Conservation (phyloP, 2,888 invertebrate genomes). For the Drosophila atripex region DNA sequence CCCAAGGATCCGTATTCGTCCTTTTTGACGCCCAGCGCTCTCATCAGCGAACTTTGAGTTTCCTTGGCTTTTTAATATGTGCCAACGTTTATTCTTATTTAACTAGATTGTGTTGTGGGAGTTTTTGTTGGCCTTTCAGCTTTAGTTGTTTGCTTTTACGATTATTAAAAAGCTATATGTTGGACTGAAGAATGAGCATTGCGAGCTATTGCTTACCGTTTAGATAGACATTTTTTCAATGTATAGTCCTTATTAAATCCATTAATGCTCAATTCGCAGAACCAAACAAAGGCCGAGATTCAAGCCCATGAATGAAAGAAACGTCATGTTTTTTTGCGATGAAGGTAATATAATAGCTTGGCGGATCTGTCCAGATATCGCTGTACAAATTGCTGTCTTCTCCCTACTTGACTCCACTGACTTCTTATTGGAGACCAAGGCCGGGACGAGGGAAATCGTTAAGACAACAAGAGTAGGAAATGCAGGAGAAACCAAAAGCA, state of each 20-base stretch:
- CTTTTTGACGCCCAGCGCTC: slow-evolving; percentile 2
- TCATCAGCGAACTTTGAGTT: slow-evolving; percentile 42
- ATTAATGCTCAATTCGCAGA: background rate
- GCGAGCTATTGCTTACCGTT: background rate
- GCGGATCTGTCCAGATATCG: slow-evolving; percentile 27
- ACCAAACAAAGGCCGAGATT: background rate
- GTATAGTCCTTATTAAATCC: background rate
- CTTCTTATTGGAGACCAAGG: slow-evolving; percentile 15
- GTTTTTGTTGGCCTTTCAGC: slow-evolving; percentile 35
- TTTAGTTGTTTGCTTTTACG: slow-evolving; percentile 66
- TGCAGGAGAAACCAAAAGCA: slow-evolving; percentile 62
- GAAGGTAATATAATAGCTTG: slow-evolving; percentile 36
- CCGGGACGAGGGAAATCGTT: slow-evolving; percentile 36
- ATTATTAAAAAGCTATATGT: slow-evolving; percentile 68
- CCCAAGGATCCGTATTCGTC: slow-evolving; percentile 11
- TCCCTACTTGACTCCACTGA: slow-evolving; percentile 22
- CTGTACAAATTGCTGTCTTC: slow-evolving; percentile 32
- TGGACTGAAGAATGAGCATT: background rate
- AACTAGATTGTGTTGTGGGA: slow-evolving; percentile 50
- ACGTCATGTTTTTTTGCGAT: slow-evolving; percentile 14
- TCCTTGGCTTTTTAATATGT: slow-evolving; percentile 62
- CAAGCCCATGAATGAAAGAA: background rate
- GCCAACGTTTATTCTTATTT: slow-evolving; percentile 55
- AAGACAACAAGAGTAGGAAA: slow-evolving; percentile 38
- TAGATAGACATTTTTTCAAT: background rate